phyloP scores from a whole-genome alignment of 2,888 invertebrate genomes.

The Plebejus argus region DNA sequence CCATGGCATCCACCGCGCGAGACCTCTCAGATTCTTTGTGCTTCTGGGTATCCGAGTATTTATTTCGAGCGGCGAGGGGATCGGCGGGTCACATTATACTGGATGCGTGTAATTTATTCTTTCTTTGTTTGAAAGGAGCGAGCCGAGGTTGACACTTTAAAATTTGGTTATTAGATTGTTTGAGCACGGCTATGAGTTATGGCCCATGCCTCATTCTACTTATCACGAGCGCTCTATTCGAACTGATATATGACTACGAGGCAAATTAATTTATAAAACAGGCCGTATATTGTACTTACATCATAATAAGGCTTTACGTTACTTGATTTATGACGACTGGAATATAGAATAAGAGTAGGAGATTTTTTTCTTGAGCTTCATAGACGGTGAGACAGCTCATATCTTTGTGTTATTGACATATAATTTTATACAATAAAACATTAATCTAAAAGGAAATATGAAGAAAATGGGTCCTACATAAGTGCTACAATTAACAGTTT shows the following conservation, averaged over 20 bases:
- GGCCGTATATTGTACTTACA: background rate
- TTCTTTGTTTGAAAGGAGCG: slow-evolving; percentile 71
- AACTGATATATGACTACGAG: background rate
- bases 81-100: slow-evolving; percentile 48
- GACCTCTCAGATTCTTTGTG: slow-evolving; percentile 63
- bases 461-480: too few relatives aligned
- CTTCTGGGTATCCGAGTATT: slow-evolving; percentile 48
- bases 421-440: too few relatives aligned
- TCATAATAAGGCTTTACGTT: slow-evolving; percentile 1
- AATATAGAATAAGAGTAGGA: background rate
- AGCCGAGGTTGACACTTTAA: slow-evolving; percentile 67
- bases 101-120: slow-evolving; percentile 71
- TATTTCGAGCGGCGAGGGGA: slow-evolving; percentile 48
- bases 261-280: slow-evolving; percentile 29
- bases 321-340: background rate
- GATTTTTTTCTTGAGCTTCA: background rate
- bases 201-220: slow-evolving; percentile 22
- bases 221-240: slow-evolving; percentile 21
- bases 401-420: too few relatives aligned
- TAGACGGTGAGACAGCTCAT: background rate
- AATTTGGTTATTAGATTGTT: slow-evolving; percentile 27
- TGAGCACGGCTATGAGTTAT: slow-evolving; percentile 32
- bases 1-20: slow-evolving; percentile 42
- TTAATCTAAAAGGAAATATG: background rate
- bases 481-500: background rate